A percentile compares a stretch with the other conserved stretches of the same genome.
Evolutionary conservation across 2,888 invertebrate species (phyloP).

Genomic region (Harpalus rubripes): DNA sequence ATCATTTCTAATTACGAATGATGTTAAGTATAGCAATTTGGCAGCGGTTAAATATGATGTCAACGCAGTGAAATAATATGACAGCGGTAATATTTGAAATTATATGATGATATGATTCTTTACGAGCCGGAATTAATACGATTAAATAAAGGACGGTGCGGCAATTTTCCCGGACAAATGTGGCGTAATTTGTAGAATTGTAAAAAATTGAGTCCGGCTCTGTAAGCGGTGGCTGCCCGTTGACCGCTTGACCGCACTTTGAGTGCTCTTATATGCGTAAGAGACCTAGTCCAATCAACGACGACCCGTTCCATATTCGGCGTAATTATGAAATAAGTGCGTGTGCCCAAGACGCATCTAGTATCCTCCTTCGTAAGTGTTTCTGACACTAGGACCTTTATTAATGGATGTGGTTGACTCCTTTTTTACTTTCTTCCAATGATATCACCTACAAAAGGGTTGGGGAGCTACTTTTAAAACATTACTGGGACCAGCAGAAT

Average conservation of each 20-base stretch:
- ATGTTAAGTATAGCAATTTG: not conserved
- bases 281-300: constrained; percentile 53
- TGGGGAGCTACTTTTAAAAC: no score
- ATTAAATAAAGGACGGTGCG: constrained; percentile 38
- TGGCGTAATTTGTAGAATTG: constrained; percentile 33
- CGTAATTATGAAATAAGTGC: constrained; percentile 61
- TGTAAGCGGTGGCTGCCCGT: not conserved
- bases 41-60: constrained; percentile 21
- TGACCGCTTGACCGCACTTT: constrained; percentile 24
- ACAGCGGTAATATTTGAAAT: constrained; percentile 35
- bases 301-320: constrained; percentile 59
- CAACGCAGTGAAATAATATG: constrained; percentile 1
- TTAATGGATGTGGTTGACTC: constrained; percentile 50
- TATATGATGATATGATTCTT: constrained; percentile 38
- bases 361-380: constrained; percentile 50
- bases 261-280: constrained; percentile 46
- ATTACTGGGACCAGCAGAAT: no score
- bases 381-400: constrained; percentile 56
- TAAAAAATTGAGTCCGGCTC: constrained; percentile 39
- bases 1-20: constrained; percentile 27
- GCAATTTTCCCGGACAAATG: constrained; percentile 15
- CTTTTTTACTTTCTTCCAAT: constrained; percentile 19
- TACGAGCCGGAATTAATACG: constrained; percentile 32
- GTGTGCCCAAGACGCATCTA: not conserved
- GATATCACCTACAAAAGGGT: not conserved